These are phyloP conservation scores for Melangyna quadrimaculata DNA, from an alignment of 2,888 invertebrate species.

Conservation along the genomic window DNA sequence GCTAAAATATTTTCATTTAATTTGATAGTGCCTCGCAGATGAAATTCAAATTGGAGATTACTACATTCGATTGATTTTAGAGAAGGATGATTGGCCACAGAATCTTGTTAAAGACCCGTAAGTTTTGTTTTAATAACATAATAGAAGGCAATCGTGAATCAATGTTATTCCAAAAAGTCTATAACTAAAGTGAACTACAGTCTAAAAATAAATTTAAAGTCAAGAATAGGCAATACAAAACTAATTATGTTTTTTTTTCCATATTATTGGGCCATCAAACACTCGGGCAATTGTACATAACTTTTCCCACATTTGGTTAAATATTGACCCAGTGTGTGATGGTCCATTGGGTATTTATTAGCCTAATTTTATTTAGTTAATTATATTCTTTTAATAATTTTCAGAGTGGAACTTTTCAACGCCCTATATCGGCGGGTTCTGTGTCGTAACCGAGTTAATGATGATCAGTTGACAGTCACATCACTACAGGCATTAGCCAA, in stretches of 20 bases:
- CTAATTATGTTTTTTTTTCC: no score
- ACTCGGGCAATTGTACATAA: no score
- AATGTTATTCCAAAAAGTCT: no score
- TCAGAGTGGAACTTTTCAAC: constrained; percentile 97
- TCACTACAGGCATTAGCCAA: constrained; percentile 99
- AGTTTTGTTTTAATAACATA: constrained; percentile 80
- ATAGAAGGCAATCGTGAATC: no score
- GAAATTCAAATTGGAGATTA: constrained; percentile 99
- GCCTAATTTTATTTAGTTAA: no score
- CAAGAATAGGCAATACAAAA: no score
- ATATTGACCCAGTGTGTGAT: no score
- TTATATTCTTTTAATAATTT: constrained; percentile 75
- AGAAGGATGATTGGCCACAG: constrained; percentile 92
- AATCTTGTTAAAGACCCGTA: constrained; percentile 95
- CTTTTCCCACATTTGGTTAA: no score
- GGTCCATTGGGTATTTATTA: no score
- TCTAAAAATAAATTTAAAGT: no score
- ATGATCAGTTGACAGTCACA: constrained; percentile 95
- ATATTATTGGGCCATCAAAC: no score
- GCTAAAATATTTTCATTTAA: not conserved
- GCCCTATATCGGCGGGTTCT: constrained; percentile 98
- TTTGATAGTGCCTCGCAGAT: constrained; percentile 88
- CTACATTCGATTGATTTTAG: constrained; percentile 95
- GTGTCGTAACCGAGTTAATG: constrained; percentile 90
- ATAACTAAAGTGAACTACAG: no score